phyloP scores from a whole-genome alignment of 1,140 invertebrate genomes.

The Ceratina calcarata region DNA sequence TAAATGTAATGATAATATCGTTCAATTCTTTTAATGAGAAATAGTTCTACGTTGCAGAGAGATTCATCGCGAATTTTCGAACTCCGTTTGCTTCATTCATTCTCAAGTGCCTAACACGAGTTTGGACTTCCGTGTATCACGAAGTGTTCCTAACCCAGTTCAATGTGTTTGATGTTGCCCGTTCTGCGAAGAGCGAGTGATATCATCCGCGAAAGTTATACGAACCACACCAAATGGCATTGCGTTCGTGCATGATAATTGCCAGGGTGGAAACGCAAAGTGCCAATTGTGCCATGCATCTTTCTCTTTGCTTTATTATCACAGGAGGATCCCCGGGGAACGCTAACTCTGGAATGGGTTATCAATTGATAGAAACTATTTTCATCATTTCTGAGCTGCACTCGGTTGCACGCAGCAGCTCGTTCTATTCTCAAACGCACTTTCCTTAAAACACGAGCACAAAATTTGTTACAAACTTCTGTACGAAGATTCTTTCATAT shows the following conservation, averaged over 20 bases:
- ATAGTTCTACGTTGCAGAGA: too few species aligned
- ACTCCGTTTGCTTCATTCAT: not conserved
- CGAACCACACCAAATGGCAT: not conserved
- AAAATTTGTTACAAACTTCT: too few species aligned
- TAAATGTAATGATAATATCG: not conserved
- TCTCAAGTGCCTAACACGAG: conserved; percentile 6
- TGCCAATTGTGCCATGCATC: not conserved
- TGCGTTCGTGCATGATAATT: conserved; percentile 12
- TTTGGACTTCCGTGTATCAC: conserved; percentile 40
- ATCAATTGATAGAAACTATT: not conserved
- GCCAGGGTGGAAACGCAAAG: conserved; percentile 1
- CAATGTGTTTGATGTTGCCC: conserved; percentile 45
- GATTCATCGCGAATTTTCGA: not conserved
- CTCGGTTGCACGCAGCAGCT: too few species aligned
- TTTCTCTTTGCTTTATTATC: conserved; percentile 8
- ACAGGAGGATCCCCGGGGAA: not conserved
- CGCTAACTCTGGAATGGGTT: not conserved
- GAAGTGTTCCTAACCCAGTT: conserved; percentile 46
- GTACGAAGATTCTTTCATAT: too few species aligned
- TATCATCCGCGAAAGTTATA: conserved; percentile 36
- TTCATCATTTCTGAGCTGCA: not conserved
- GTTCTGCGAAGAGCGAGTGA: conserved; percentile 22
- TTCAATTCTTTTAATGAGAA: too few species aligned
- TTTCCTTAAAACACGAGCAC: too few species aligned
- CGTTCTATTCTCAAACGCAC: too few species aligned